Base-by-base conservation (phyloP, 2,888 invertebrate species). In the Agapetus fuscipes region DNA sequence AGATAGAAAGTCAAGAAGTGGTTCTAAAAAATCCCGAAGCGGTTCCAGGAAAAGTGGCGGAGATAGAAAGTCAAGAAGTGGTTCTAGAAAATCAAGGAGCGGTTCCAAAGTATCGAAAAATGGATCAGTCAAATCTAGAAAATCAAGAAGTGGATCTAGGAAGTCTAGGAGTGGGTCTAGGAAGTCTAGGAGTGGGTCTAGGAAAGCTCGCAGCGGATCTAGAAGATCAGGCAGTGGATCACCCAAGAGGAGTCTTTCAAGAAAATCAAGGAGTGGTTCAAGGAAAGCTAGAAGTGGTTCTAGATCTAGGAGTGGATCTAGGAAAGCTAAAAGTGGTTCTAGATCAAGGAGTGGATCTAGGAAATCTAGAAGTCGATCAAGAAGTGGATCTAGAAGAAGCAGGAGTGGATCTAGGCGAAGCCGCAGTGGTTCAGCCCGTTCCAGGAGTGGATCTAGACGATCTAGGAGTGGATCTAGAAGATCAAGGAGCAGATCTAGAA, bases 401-500 rank as follows among this genome's bases (percentile, higher is more conserved):
- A 56, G 56, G 2, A 17, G 28, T 5, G 41, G 46, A 30, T 51
- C 48, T 37, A 52, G 56, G 13, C n/a, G n/a, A n/a, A n/a, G n/a
- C n/a, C n/a, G n/a, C n/a, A 45, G 52, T 41, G 27, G 48, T 5
- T n/a, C n/a, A n/a, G n/a, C n/a, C n/a, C n/a, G n/a, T n/a, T 53
- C 54, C 2, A 31, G 47, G 9, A 50, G 51, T 9, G 43, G 48
- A 9, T 50, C 49, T 7, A 30, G 48, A 27, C 34, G 39, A 31
- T 48, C 51, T n/a, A 47, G 51, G 33, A 50, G 51, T 13, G 48
- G 55, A 12, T 58, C 60, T 1, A 51, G 60, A 12, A 43, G 58
- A 57, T 15, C 52, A 56, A 16, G 59, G 59, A 33, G 53, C 59
- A 46, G 24, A 34, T 41, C 52, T 10, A 56, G 53, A n/a, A n/a